Evolutionary conservation across 2,113 vertebrate species (phyloP).

Genomic region (Todiramphus saurophagus): DNA sequence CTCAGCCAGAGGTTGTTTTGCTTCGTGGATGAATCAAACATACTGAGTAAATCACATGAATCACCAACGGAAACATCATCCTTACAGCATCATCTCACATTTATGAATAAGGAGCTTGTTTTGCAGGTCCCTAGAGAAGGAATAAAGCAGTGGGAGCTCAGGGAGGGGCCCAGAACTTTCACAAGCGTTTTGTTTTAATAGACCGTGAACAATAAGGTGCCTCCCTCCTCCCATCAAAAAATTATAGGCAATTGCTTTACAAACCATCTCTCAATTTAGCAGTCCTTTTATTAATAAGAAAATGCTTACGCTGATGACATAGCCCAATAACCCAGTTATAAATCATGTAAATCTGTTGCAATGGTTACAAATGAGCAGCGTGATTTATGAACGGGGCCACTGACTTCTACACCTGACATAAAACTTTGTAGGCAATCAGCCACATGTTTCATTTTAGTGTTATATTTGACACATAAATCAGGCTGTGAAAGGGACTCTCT

Average conservation of each 20-base stretch:
- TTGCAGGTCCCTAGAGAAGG: conserved; percentile 16
- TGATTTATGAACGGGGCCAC: conserved; percentile 40
- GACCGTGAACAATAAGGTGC: not conserved
- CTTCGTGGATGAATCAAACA: conserved; percentile 30
- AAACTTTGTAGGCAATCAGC: conserved; percentile 54
- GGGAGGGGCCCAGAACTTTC: conserved; percentile 1
- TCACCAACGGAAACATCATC: conserved; percentile 59
- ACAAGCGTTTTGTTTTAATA: not conserved
- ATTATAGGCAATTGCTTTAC: not conserved
- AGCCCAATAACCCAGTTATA: conserved; percentile 35
- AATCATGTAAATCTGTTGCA: conserved; percentile 7
- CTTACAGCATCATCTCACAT: conserved; percentile 43
- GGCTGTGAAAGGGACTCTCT: conserved; percentile 3
- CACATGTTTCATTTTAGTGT: conserved; percentile 61
- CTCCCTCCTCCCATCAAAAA: not conserved
- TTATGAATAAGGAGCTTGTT: conserved; percentile 62
- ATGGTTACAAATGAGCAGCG: not conserved
- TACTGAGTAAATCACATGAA: conserved; percentile 57
- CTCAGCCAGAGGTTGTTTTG: conserved; percentile 51
- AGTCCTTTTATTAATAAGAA: not conserved
- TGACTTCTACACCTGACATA: conserved; percentile 62
- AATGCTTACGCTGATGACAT: conserved; percentile 5
- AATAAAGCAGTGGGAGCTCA: not conserved
- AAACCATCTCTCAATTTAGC: conserved; percentile 2
- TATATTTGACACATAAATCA: conserved; percentile 60